A percentile compares a stretch with the other conserved stretches of the same genome.
phyloP scores from a whole-genome alignment of 2,113 vertebrate species.

The Suncus etruscus region DNA sequence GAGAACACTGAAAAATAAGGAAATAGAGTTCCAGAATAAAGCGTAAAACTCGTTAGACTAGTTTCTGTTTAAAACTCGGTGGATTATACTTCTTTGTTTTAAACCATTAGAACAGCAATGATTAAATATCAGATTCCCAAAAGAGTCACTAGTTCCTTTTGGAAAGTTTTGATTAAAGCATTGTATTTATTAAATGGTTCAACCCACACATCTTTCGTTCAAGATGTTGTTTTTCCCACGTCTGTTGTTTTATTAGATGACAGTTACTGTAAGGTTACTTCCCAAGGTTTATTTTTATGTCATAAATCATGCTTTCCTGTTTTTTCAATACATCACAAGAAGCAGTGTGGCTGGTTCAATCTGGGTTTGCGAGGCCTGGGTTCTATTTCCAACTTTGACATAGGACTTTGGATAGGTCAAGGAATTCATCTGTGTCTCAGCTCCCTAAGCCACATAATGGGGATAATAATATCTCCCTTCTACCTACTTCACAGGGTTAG shows the following conservation, averaged over 20 bases:
- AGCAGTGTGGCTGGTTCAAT: slow-evolving; percentile 43
- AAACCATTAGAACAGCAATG: slow-evolving; percentile 71
- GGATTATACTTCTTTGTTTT: slow-evolving; percentile 85
- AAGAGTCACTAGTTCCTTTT: slow-evolving; percentile 70
- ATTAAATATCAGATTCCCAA: slow-evolving; percentile 83
- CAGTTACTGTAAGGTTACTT: slow-evolving; percentile 67
- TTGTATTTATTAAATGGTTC: slow-evolving; percentile 64
- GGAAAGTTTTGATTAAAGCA: slow-evolving; percentile 71
- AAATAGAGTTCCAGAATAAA: slow-evolving; percentile 85
- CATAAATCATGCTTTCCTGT: slow-evolving; percentile 18
- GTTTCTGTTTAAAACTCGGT: slow-evolving; percentile 83
- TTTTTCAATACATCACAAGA: neutral
- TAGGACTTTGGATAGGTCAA: slow-evolving; percentile 54
- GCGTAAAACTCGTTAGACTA: slow-evolving; percentile 81
- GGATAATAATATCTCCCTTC: slow-evolving; percentile 69
- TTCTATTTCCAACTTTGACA: slow-evolving; percentile 60
- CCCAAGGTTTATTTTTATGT: slow-evolving; percentile 68
- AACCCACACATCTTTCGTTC: slow-evolving; percentile 59
- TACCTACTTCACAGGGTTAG: slow-evolving; percentile 70
- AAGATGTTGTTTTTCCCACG: slow-evolving; percentile 59
- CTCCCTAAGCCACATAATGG: slow-evolving; percentile 56
- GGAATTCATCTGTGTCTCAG: slow-evolving; percentile 49
- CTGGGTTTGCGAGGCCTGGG: neutral
- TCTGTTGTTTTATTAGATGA: slow-evolving; percentile 71
- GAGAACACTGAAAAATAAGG: slow-evolving; percentile 82